Conservation (phyloP, 1,140 invertebrate genomes). For the Trichonephila inaurata region DNA sequence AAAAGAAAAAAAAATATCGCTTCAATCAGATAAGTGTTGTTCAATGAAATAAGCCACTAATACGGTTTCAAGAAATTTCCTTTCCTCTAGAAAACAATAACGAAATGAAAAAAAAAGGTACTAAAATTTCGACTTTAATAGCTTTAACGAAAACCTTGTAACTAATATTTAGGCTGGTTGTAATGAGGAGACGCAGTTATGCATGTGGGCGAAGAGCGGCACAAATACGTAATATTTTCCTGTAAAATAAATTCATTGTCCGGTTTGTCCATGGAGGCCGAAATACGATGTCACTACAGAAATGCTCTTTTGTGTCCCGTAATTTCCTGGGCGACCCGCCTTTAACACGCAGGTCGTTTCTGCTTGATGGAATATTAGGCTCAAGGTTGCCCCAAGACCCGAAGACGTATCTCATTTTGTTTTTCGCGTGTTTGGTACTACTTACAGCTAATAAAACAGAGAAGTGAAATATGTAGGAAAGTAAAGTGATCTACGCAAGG, state of each 20-base stretch:
- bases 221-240: constrained; percentile 63
- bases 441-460: constrained; percentile 49
- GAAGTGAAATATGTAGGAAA: constrained; percentile 36
- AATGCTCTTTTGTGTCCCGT: constrained; percentile 53
- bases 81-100: not conserved
- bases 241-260: constrained; percentile 63
- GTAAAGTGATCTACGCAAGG: constrained; percentile 64
- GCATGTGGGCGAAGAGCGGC: constrained; percentile 40
- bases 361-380: constrained; percentile 66
- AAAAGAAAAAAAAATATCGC: too few species aligned
- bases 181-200: constrained; percentile 31
- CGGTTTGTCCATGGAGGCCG: constrained; percentile 31
- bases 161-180: not conserved
- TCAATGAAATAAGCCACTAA: not conserved
- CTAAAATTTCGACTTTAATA: not conserved
- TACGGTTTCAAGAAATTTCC: not conserved
- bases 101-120: not conserved
- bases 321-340: constrained; percentile 35
- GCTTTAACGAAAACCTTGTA: constrained; percentile 5
- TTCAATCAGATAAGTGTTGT: not conserved
- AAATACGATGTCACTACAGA: constrained; percentile 57
- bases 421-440: constrained; percentile 20
- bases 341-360: constrained; percentile 61
- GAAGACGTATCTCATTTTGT: constrained; percentile 15
- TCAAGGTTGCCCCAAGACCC: constrained; percentile 59